A percentile compares a stretch with the other conserved stretches of the same genome.
Conservation (phyloP, 2,888 invertebrate genomes). For the Lasioglossum calceatum region DNA sequence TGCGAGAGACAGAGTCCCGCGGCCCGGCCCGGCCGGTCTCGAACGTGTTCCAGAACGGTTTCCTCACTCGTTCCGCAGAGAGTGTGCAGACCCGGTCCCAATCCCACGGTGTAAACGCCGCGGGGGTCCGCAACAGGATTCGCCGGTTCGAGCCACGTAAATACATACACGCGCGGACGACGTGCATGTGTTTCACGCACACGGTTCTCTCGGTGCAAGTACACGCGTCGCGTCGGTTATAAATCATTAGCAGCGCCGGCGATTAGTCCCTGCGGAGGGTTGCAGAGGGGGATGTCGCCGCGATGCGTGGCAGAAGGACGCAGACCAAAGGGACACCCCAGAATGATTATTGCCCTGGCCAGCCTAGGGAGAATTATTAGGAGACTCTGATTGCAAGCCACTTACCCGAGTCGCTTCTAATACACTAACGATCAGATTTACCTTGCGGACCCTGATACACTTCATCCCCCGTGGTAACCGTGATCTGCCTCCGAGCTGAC, state of each 20-base stretch:
- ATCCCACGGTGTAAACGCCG: conserved; percentile 82
- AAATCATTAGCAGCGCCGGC: conserved; percentile 82
- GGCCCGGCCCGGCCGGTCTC: not conserved
- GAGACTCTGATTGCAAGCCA: conserved; percentile 79
- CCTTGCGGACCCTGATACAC: not conserved
- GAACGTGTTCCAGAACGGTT: conserved; percentile 64
- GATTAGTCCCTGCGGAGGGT: conserved; percentile 81
- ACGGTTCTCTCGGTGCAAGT: conserved; percentile 40
- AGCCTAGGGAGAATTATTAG: conserved; percentile 78
- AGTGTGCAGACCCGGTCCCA: conserved; percentile 64
- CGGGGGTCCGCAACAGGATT: conserved; percentile 81
- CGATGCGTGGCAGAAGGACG: conserved; percentile 53
- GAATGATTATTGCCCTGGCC: conserved; percentile 80
- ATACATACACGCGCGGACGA: not conserved
- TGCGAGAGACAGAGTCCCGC: conserved; percentile 44
- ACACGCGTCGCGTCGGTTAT: conserved; percentile 77
- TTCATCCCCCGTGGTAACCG: not conserved
- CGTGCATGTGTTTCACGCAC: not conserved
- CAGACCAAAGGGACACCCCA: conserved; percentile 54
- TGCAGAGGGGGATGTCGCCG: conserved; percentile 62
- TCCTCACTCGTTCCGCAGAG: conserved; percentile 52
- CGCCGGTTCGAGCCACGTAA: conserved; percentile 68
- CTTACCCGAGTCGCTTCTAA: conserved; percentile 75
- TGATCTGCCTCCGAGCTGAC: not conserved
- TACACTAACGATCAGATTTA: conserved; percentile 78